Evolutionary conservation across 2,797 vertebrate species (phyloP), one percentile per base, ranked within the genome.

Genomic region (Hyperoplus lanceolatus): DNA sequence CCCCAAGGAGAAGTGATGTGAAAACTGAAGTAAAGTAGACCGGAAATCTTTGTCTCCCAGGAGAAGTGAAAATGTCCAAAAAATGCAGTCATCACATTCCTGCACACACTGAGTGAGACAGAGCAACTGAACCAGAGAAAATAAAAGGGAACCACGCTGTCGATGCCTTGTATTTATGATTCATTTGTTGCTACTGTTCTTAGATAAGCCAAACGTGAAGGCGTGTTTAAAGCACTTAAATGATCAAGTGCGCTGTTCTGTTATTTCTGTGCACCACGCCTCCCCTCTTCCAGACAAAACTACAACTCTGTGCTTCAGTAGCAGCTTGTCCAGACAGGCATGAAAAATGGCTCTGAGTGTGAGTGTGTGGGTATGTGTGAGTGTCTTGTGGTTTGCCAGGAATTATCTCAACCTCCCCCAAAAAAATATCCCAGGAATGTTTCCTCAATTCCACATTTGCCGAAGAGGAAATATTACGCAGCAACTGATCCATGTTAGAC

Each of bases 301-400:
- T 70, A 41, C n/a, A 1, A 41, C 29, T 57, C 1, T 9, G 53
- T 36, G 80, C 82, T 71, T 60, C n/a, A 29, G 29, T 29, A 45
- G 63, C 70, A 71, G 77, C 90, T 68, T 92, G 92, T 90, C 58
- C 61, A 72, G 84, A 1, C 91, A 90, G 75, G 88, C 73, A 71
- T 29, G 29, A 48, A 73, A 64, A 63, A 43, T 14, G 18, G 49
- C 57, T 53, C 49, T 29, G 43, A 43, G 18, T 48, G 15, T 41
- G 38, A 14, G 62, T 60, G 72, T 59, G 36, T 39, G 8, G 77
- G 87, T 29, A 29, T 29, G 18, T 48, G 15, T 41, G 38, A 14
- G 62, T 60, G 36, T 39, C 7, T 75, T 86, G 87, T 92, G 86
- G 91, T 89, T 88, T 84, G 75, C 84, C 81, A 76, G 80, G 54